These are phyloP conservation scores for Pelecanoides urinatrix DNA, from an alignment of 2,113 vertebrate genomes.

Conservation along the genomic window DNA sequence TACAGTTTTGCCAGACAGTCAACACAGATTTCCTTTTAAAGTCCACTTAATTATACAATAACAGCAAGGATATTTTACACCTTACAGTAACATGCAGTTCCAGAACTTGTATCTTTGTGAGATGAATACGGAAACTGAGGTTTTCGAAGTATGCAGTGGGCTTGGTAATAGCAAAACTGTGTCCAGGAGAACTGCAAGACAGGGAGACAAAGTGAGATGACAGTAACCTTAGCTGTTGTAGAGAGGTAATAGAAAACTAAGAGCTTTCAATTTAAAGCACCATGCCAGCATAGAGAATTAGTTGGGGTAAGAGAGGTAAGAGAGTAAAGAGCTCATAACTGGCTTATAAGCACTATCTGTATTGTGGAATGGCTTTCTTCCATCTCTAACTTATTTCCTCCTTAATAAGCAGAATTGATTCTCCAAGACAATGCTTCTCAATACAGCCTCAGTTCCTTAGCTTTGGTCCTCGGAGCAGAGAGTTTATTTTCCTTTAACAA, in stretches of 20 bases:
- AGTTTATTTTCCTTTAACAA: neutral
- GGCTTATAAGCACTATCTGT: neutral
- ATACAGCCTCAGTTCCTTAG: neutral
- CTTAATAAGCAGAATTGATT: neutral
- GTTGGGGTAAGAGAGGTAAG: neutral
- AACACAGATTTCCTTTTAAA: neutral
- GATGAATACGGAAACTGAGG: neutral
- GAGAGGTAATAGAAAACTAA: neutral
- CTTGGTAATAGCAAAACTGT: neutral
- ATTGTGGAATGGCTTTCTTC: neutral
- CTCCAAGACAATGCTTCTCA: neutral
- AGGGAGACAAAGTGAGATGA: neutral
- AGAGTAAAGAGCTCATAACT: neutral
- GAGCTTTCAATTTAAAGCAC: neutral
- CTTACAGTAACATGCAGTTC: neutral
- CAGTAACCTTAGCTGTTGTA: neutral
- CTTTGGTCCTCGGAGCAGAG: neutral
- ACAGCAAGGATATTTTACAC: neutral
- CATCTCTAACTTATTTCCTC: neutral
- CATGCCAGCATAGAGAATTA: neutral
- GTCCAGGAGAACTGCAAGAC: neutral
- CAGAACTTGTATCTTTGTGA: neutral
- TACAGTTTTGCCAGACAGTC: neutral
- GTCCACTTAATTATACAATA: neutral
- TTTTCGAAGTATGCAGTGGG: neutral